Base-by-base conservation (phyloP, 2,888 invertebrate genomes). In the Meloe dianella region DNA sequence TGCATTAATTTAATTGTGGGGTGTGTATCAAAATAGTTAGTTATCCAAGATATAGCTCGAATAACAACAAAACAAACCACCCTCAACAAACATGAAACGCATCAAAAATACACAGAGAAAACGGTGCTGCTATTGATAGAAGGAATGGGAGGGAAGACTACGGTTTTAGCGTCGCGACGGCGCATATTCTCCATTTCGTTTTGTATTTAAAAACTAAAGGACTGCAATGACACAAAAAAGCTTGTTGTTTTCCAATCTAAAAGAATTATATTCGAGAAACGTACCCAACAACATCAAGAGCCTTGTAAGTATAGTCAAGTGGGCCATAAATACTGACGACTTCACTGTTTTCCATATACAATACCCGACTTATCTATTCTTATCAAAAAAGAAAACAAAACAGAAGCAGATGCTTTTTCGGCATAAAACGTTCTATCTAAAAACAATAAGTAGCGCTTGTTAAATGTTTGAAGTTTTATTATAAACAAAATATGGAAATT, bases 91-190 rank as follows among this genome's bases (percentile, higher is more conserved):
- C 27, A 54, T 5, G 27, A 54, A 54, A 54, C 54, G 54, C 51
- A 41, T 32, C 32, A 12, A 17, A 66, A 63, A 17, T n/a, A 63
- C 60, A 51, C 51, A 51, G 22, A 27, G 54, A 56, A 63, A 47
- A 22, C 30, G 17, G 24, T 59, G 57, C 62, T 32, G 57, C 63
- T 67, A 60, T 67, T 60, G 60, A 67, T 63, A 61, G 17, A 41
- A 41, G 7, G 61, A 51, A 51, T 51, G 64, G 64, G 62, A 65
- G 27, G 27, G 27, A 24, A 54, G 27, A 14, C 22, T 51, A 64
- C 51, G 57, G 65, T 67, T 63, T 60, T 57, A 73, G 73, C 73
- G 74, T 70, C 73, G 71, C 65, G 73, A 69, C 75, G 76, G 74
- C 75, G 75, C 75, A 54, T 54, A 54, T 54, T 54, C 54, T 27